phyloP scores from a whole-genome alignment of 2,113 vertebrate genomes.

The Sceloporus undulatus region DNA sequence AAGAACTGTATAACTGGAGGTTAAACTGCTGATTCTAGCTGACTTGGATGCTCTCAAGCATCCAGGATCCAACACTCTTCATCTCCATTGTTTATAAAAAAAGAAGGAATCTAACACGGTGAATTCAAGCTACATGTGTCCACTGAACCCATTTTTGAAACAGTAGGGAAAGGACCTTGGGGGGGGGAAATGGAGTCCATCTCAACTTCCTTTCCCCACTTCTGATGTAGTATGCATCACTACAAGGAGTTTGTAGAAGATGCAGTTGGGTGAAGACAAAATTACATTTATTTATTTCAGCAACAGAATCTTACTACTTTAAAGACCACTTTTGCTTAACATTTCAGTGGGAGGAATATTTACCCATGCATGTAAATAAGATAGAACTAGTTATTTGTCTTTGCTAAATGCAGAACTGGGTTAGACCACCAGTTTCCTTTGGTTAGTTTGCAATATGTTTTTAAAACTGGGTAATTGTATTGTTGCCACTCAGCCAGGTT shows the following conservation, averaged over 20 bases:
- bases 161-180: background rate
- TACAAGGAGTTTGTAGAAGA: constrained; percentile 9
- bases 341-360: background rate
- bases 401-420: background rate
- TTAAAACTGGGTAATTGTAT: background rate
- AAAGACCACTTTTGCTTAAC: background rate
- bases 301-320: constrained; percentile 6
- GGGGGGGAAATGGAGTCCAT: background rate
- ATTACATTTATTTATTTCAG: constrained; percentile 65
- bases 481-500: background rate
- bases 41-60: background rate
- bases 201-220: background rate
- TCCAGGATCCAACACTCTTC: background rate
- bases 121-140: constrained; percentile 5
- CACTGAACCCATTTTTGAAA: background rate
- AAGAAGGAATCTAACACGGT: background rate
- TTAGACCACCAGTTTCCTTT: background rate
- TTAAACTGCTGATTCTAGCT: background rate
- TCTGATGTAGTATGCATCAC: background rate
- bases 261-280: constrained; percentile 16
- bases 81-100: background rate
- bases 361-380: constrained; percentile 13
- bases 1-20: background rate
- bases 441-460: background rate
- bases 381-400: background rate